Base-by-base conservation (phyloP, 1,140 invertebrate genomes). In the Drosophila bifasciata region DNA sequence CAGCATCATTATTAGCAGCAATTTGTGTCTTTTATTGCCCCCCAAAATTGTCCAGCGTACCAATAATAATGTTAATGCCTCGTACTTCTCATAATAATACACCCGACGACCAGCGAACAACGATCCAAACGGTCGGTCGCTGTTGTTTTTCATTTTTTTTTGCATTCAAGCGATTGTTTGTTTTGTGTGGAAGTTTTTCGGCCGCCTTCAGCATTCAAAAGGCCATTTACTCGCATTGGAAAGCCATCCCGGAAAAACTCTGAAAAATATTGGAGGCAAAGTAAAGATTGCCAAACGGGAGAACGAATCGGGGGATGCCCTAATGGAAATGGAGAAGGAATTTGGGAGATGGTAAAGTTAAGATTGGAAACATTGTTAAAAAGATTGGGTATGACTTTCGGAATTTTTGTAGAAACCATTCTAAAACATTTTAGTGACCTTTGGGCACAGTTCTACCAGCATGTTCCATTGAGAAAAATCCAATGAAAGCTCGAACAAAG, bases 21-120 rank as follows among this genome's bases (percentile, higher is more conserved):
- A 85, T 85, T 85, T 85, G 83, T 80, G 81, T 72, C 77, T 86
- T 86, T 85, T 85, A 85, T 85, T 85, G 81, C 81, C 81, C 77
- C 81, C 81, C 73, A 61, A 81, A 85, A 85, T 85, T 86, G 81
- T 86, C 71, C 69, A 86, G 76, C 77, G 73, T 80, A 11, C 76
- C 81, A 85, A 84, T 80, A 84, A 84, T 84, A 85, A 84, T 84
- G 81, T 68, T 86, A 50, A 80, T 80, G 32, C 32, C 32, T 36
- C 32, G 32, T 36, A 73, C 80, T 84, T 79, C 68, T 86, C 83
- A 85, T 84, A 84, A 84, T 84, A 86, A 86, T 86, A 79, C 77
- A 66, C 72, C 44, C 41, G n/a, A 67, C 16, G 50, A 66, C 39
- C 23, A 19, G 43, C 11, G 19, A 41, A 5, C 25, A 8, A 16